Evolutionary conservation across 2,888 invertebrate genomes (phyloP).

Genomic region (Lobophora halterata): DNA sequence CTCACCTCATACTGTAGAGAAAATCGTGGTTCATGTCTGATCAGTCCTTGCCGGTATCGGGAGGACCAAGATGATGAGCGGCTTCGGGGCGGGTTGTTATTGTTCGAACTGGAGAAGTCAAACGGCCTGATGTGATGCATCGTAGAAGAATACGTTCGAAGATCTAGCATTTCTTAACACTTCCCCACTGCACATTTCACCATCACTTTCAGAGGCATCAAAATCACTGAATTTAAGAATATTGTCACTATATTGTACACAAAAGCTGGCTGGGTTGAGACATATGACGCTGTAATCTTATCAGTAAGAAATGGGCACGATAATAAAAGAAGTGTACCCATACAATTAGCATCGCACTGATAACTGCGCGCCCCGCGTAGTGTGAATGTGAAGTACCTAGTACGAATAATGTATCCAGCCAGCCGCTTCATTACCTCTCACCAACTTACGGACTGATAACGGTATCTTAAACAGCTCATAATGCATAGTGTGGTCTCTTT

Average conservation of each 20-base stretch:
- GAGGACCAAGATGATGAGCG: constrained; percentile 65
- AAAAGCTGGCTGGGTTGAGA: constrained; percentile 41
- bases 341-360: constrained; percentile 66
- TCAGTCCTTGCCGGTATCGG: constrained; percentile 51
- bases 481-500: constrained; percentile 14
- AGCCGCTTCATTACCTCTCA: constrained; percentile 26
- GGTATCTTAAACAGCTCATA: constrained; percentile 25
- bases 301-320: constrained; percentile 64
- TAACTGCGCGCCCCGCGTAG: constrained; percentile 57
- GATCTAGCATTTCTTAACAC: constrained; percentile 60
- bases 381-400: constrained; percentile 43
- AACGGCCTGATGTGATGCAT: constrained; percentile 60
- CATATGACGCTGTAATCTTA: constrained; percentile 75
- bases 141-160: constrained; percentile 45
- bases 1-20: constrained; percentile 67
- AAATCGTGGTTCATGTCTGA: constrained; percentile 60
- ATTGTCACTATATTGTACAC: constrained; percentile 35
- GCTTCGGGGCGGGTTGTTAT: constrained; percentile 40
- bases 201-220: constrained; percentile 48
- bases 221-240: constrained; percentile 35
- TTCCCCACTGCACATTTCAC: constrained; percentile 47
- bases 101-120: constrained; percentile 42
- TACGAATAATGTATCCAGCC: constrained; percentile 36
- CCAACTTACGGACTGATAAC: constrained; percentile 35
- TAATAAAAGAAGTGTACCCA: constrained; percentile 64